Evolutionary conservation across 1,140 invertebrate species (phyloP).

Genomic region (Bombus consobrinus): DNA sequence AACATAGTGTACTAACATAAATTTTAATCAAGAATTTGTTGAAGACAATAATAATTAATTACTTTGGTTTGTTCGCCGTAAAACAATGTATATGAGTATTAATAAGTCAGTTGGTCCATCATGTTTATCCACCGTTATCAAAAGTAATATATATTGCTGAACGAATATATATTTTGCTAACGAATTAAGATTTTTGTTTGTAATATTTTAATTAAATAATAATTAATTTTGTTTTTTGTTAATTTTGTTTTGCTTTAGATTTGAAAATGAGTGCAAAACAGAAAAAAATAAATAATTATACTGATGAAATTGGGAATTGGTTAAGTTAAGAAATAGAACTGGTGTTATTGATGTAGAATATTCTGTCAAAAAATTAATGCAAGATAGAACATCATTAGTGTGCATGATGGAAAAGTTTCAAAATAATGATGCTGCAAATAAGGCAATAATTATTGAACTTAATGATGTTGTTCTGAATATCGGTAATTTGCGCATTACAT

Average conservation of each 20-base stretch:
- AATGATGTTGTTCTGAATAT: constrained; percentile 77
- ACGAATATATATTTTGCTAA: constrained; percentile 84
- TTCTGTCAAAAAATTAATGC: constrained; percentile 88
- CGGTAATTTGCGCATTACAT: no score
- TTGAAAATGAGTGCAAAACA: constrained; percentile 81
- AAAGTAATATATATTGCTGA: constrained; percentile 82
- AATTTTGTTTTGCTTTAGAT: constrained; percentile 82
- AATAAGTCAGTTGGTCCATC: no score
- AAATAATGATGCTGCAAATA: constrained; percentile 67
- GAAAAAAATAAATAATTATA: constrained; percentile 78
- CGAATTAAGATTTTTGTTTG: background rate
- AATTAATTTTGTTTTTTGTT: constrained; percentile 27
- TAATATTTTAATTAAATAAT: constrained; percentile 4
- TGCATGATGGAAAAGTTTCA: constrained; percentile 83
- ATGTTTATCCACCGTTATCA: no score
- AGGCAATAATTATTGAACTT: constrained; percentile 83
- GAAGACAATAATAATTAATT: no score
- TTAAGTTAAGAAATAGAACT: constrained; percentile 90
- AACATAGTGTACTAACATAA: no score
- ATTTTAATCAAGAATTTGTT: no score
- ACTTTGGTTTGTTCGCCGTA: no score
- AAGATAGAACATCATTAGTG: constrained; percentile 86
- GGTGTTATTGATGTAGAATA: constrained; percentile 88
- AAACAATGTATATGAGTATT: no score
- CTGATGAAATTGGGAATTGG: constrained; percentile 83